Conservation (phyloP, 2,797 vertebrate genomes). For the Lepilemur ruficaudatus region DNA sequence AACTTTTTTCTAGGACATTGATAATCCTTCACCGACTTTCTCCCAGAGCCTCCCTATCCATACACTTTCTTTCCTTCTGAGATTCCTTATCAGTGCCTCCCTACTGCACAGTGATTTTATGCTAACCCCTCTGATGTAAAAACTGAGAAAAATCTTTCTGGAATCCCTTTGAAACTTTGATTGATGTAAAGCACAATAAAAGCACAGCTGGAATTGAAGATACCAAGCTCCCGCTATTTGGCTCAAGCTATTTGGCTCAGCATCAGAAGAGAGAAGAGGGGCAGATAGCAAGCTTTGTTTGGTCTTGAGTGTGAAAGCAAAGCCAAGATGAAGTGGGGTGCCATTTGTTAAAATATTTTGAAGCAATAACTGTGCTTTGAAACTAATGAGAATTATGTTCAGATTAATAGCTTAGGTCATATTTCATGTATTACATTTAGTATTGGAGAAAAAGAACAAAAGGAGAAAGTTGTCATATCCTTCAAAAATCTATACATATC, state of each 20-base stretch:
- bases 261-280: background rate
- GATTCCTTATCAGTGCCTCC: constrained; percentile 58
- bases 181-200: constrained; percentile 61
- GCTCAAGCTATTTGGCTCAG: constrained; percentile 1
- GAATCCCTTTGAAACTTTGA: constrained; percentile 56
- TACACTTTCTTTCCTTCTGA: constrained; percentile 4
- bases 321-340: constrained; percentile 34
- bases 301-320: background rate
- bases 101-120: constrained; percentile 38
- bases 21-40: constrained; percentile 16
- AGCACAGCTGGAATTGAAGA: constrained; percentile 54
- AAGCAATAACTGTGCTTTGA: constrained; percentile 40
- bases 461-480: background rate
- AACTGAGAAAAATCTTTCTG: constrained; percentile 65
- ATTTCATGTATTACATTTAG: constrained; percentile 58
- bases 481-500: constrained; percentile 36
- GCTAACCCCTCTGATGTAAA: constrained; percentile 60
- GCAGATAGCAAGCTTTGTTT: background rate
- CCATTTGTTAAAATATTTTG: constrained; percentile 50
- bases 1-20: constrained; percentile 26
- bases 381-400: constrained; percentile 67
- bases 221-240: background rate
- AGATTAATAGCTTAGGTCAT: constrained; percentile 59
- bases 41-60: background rate
- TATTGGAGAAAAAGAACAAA: background rate